phyloP scores from a whole-genome alignment of 2,113 vertebrate species.

The Corythaixoides concolor region DNA sequence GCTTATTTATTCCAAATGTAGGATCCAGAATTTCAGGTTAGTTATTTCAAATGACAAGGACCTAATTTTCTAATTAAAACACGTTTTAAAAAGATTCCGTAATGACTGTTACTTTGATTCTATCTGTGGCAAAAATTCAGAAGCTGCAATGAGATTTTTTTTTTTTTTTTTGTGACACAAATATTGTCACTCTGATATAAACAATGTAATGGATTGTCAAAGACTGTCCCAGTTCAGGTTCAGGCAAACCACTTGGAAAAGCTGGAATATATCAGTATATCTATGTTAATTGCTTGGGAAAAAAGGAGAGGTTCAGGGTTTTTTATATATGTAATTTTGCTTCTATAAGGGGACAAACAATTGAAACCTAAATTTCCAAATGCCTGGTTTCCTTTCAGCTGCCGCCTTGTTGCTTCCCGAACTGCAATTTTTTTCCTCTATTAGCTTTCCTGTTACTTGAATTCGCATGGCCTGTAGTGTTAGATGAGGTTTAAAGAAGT shows the following conservation, averaged over 20 bases:
- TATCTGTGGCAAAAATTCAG: not conserved
- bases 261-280: not conserved
- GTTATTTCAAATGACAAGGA: not conserved
- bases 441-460: not conserved
- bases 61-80: not conserved
- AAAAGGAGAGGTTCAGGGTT: not conserved
- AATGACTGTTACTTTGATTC: not conserved
- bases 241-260: not conserved
- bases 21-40: not conserved
- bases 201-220: not conserved
- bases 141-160: not conserved
- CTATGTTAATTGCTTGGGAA: not conserved
- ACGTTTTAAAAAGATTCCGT: fast-evolving
- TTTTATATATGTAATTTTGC: not conserved
- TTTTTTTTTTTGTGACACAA: too few relatives aligned
- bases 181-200: too few relatives aligned
- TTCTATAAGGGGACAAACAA: not conserved
- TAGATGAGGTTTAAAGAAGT: not conserved
- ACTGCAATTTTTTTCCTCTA: not conserved
- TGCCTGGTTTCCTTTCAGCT: not conserved
- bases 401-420: not conserved
- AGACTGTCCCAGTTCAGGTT: not conserved
- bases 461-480: not conserved
- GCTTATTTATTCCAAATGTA: not conserved
- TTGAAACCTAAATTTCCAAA: not conserved